Percentiles rank a stretch among this genome's conserved stretches.
Evolutionary conservation across 1,140 invertebrate genomes (phyloP).

Genomic region (Scaptomyza pallida): DNA sequence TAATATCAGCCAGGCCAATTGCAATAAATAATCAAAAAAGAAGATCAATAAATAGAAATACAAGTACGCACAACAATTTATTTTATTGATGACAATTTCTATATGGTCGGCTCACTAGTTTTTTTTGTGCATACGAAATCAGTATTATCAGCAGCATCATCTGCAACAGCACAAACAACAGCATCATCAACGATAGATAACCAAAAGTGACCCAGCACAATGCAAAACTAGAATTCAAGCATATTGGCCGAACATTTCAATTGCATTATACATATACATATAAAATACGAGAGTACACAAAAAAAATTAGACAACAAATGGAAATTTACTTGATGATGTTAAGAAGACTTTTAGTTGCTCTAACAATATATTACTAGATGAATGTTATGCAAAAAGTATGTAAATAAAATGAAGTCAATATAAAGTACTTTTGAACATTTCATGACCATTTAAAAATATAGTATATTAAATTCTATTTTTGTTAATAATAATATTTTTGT

Average conservation of each 20-base stretch:
- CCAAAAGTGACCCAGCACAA: slow-evolving; percentile 35
- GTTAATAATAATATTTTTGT: neutral
- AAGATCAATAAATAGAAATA: slow-evolving; percentile 6
- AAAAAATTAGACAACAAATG: neutral
- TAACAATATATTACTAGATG: too few species aligned
- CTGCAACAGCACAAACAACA: slow-evolving; percentile 42
- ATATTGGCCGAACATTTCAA: slow-evolving; percentile 43
- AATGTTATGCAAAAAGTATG: too few species aligned
- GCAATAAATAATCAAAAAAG: slow-evolving; percentile 17
- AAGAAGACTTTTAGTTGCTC: slow-evolving; percentile 4
- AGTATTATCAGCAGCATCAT: slow-evolving; percentile 34
- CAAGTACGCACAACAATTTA: slow-evolving; percentile 50
- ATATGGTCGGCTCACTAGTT: slow-evolving; percentile 50
- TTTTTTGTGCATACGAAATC: slow-evolving; percentile 72
- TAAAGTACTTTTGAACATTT: neutral
- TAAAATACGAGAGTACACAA: slow-evolving; percentile 33
- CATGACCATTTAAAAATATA: neutral
- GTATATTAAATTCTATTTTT: neutral
- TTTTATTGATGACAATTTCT: slow-evolving; percentile 69
- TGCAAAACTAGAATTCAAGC: slow-evolving; percentile 13
- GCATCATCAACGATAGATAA: slow-evolving; percentile 21
- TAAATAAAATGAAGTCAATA: neutral
- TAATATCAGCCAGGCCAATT: slow-evolving; percentile 29
- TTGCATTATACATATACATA: slow-evolving; percentile 61
- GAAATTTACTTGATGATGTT: neutral